These are phyloP conservation scores for Aphodius granarius DNA, from an alignment of 2,888 invertebrate species.

Conservation along the genomic window DNA sequence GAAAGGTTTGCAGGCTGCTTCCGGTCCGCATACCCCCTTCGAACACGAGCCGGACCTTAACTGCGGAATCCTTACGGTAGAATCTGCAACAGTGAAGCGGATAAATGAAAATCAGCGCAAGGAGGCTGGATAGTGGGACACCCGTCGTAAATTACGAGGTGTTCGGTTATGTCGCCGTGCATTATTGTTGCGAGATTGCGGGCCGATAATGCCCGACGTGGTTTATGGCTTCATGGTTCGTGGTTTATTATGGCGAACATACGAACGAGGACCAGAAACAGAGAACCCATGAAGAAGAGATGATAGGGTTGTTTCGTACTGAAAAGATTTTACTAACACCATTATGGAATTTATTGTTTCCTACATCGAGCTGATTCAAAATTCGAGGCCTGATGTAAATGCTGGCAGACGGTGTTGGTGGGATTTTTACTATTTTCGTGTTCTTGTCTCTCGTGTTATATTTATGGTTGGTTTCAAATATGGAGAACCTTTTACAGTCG, in stretches of 20 bases:
- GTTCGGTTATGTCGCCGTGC: conserved; percentile 6
- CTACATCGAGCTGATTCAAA: no score
- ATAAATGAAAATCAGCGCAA: conserved; percentile 7
- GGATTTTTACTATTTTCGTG: no score
- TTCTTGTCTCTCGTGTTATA: no score
- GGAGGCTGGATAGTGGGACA: background rate
- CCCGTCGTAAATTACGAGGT: background rate
- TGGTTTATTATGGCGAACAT: conserved; percentile 2
- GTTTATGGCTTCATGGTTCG: conserved; percentile 1
- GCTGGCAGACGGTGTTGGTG: no score
- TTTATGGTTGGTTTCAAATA: no score
- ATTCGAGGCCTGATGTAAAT: no score
- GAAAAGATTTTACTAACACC: background rate
- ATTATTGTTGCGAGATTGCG: conserved; percentile 2
- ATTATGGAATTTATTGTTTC: no score
- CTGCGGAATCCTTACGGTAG: conserved; percentile 36
- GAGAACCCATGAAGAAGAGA: background rate
- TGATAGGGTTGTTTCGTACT: background rate
- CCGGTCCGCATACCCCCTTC: conserved; percentile 61
- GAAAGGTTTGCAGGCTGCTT: conserved; percentile 63
- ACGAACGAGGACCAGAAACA: background rate
- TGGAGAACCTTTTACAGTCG: no score
- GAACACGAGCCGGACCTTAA: conserved; percentile 52
- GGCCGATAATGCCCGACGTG: background rate
- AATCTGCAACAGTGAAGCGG: conserved; percentile 19